Evolutionary conservation across 2,113 vertebrate genomes (phyloP).

Genomic region (Hiodon tergisus): DNA sequence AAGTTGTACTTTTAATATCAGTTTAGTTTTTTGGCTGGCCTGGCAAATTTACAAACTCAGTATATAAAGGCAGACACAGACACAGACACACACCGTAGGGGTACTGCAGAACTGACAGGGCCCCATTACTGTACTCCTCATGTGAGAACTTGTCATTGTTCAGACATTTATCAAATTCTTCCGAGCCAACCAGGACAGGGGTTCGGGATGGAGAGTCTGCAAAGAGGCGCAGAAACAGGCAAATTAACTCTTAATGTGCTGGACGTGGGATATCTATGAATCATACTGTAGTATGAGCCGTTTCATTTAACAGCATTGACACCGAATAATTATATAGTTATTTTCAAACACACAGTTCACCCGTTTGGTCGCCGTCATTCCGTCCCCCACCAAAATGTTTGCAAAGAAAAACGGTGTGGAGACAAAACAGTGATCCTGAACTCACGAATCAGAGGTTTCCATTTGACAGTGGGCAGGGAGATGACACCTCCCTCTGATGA

Average conservation of each 20-base stretch:
- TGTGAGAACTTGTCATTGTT: slow-evolving; percentile 97
- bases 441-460: slow-evolving; percentile 97
- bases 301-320: too few species aligned
- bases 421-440: slow-evolving; percentile 14
- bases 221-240: too few species aligned
- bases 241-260: too few species aligned
- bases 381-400: too few species aligned
- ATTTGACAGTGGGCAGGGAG: slow-evolving; percentile 83
- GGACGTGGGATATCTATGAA: too few species aligned
- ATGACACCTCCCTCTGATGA: slow-evolving; percentile 61
- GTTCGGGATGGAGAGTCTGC: slow-evolving; percentile 93
- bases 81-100: slow-evolving; percentile 70
- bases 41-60: too few species aligned
- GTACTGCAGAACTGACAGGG: slow-evolving; percentile 89
- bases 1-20: too few species aligned
- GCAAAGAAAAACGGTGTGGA: not conserved
- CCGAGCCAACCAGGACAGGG: slow-evolving; percentile 84
- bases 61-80: not conserved
- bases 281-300: too few species aligned
- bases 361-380: too few species aligned
- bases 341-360: too few species aligned
- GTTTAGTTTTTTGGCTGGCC: too few species aligned
- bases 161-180: slow-evolving; percentile 95
- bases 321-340: too few species aligned
- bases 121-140: slow-evolving; percentile 93